Conservation (phyloP, 2,113 vertebrate species). For the Tangachromis dhanisi region DNA sequence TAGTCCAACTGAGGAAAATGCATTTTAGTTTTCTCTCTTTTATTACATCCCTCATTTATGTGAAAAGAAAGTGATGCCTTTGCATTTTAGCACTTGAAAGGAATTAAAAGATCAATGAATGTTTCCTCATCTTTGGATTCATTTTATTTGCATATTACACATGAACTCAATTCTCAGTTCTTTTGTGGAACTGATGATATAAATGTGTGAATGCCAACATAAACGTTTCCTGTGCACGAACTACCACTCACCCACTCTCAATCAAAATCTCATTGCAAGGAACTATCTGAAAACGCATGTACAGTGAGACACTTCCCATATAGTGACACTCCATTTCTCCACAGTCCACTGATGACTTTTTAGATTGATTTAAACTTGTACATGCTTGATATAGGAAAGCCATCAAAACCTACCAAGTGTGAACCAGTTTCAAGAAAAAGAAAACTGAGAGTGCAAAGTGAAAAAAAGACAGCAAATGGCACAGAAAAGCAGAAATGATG, state of each 20-base stretch:
- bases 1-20: background rate
- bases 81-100: background rate
- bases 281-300: background rate
- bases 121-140: background rate
- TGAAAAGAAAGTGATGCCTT: background rate
- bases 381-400: background rate
- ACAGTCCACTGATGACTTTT: constrained; percentile 7
- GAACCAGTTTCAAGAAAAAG: constrained; percentile 10
- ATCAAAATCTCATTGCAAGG: background rate
- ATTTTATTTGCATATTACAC: background rate
- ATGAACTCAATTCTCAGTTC: background rate
- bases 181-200: background rate
- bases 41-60: background rate
- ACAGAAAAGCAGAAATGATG: background rate
- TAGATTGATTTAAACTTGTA: constrained; percentile 27
- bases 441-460: background rate
- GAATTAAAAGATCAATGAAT: background rate
- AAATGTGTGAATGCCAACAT: background rate
- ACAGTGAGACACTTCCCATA: background rate
- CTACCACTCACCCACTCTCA: background rate
- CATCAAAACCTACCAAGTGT: constrained; percentile 23
- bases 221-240: background rate
- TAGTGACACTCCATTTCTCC: constrained; percentile 4
- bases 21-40: background rate
- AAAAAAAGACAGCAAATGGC: background rate